Base-by-base conservation (phyloP, 1,140 invertebrate species). In the Chironomus tepperi region DNA sequence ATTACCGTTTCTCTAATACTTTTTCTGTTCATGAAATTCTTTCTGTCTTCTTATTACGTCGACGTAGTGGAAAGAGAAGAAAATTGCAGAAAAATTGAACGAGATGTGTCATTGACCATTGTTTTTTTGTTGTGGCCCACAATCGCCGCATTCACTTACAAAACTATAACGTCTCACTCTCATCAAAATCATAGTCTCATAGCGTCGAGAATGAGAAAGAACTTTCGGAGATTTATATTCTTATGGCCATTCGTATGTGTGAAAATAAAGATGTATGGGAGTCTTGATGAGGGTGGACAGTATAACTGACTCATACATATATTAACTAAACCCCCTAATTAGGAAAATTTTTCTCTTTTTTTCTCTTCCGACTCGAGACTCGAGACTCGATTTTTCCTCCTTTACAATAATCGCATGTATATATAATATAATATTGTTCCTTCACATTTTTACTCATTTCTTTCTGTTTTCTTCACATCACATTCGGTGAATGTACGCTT, bases 31-130 rank as follows among this genome's bases (percentile, higher is more conserved):
- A n/a, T 57, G n/a, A 57, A 12, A 57, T 57, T 70, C 16, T 21
- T 16, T 70, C 19, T 21, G 1, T 5, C 24, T 34, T 34, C 24
- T 34, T 34, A 5, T 34, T 34, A 5, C 24, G 1, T 34, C 24
- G 24, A 34, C 24, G 1, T 1, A 34, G 2, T 34, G 24, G 24
- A 34, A 34, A 34, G 24, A 34, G 5, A 34, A 34, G 19, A 70
- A 7, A 70, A 70, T 18, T 57, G n/a, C 47, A 57, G n/a, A n/a
- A n/a, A n/a, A n/a, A n/a, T n/a, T n/a, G 47, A 15, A 34, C 24
- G 47, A 57, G 47, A 57, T 57, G 19, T 70, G 65, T 70, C 65
- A 70, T 70, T 70, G 65, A 70, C 65, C 65, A 70, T 70, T 70
- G 65, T 70, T 70, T 70, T 18, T n/a, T n/a, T n/a, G n/a, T n/a